Percentiles rank a stretch among this genome's conserved stretches.
Conservation (phyloP, 2,888 invertebrate species). For the Molanna angustata region DNA sequence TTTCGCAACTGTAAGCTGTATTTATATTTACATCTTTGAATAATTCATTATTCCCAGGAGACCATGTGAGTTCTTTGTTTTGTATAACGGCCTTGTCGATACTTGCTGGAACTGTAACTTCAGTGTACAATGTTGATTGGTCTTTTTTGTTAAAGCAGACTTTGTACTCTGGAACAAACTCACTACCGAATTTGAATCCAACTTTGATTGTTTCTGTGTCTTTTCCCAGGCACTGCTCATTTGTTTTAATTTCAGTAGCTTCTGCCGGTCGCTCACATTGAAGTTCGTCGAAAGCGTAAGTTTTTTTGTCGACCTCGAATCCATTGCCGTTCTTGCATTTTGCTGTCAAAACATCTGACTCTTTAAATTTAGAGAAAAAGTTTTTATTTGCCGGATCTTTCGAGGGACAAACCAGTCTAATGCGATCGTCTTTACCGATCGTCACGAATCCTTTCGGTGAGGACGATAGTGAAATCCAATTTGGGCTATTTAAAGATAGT, state of each 20-base stretch:
- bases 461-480: constrained; percentile 26
- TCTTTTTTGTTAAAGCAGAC: constrained; percentile 32
- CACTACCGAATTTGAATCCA: constrained; percentile 29
- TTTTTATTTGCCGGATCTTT: constrained; percentile 21
- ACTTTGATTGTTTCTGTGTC: constrained; percentile 32
- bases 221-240: constrained; percentile 25
- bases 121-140: constrained; percentile 26
- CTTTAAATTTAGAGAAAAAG: constrained; percentile 24
- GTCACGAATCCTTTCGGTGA: constrained; percentile 25
- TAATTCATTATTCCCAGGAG: constrained; percentile 3
- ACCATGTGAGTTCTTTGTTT: constrained; percentile 22
- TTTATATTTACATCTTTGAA: constrained; percentile 21
- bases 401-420: constrained; percentile 27
- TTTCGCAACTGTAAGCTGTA: constrained; percentile 23
- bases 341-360: constrained; percentile 22
- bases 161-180: constrained; percentile 30
- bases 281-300: constrained; percentile 27
- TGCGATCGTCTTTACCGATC: constrained; percentile 27
- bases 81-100: constrained; percentile 19
- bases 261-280: constrained; percentile 25
- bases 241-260: constrained; percentile 22
- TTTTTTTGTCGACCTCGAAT: constrained; percentile 30
- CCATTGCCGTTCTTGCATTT: constrained; percentile 31
- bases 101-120: constrained; percentile 24
- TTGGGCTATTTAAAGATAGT: constrained; percentile 17